These are phyloP conservation scores for Sussaba pulchella DNA, from an alignment of 2,888 invertebrate species.

Conservation along the genomic window DNA sequence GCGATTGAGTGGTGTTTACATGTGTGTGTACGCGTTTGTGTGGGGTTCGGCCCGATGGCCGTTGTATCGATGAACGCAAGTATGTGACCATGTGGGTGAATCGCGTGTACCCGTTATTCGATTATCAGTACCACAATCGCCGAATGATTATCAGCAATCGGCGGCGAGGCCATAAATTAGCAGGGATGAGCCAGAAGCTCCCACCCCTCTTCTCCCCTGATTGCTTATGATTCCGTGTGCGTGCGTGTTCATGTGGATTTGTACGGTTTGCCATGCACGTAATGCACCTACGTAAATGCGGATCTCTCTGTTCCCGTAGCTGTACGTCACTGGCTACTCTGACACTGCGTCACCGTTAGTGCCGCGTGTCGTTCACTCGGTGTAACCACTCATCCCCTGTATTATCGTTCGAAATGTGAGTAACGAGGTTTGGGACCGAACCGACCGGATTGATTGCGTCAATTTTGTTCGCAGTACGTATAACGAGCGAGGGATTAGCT, in stretches of 20 bases:
- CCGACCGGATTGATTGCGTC: slow-evolving; percentile 19
- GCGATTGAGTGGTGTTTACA: slow-evolving; percentile 57
- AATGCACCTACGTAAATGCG: not conserved
- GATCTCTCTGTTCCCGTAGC: not conserved
- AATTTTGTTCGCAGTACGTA: slow-evolving; percentile 17
- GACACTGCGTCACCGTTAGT: slow-evolving; percentile 3
- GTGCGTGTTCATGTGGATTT: not conserved
- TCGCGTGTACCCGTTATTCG: slow-evolving; percentile 71
- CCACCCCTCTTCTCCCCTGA: not conserved
- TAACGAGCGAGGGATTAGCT: slow-evolving; percentile 19
- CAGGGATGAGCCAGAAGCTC: slow-evolving; percentile 46
- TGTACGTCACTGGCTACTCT: not conserved
- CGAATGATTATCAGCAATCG: slow-evolving; percentile 77
- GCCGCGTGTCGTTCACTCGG: not conserved
- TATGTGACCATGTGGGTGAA: slow-evolving; percentile 68
- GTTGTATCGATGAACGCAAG: slow-evolving; percentile 56
- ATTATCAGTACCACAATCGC: slow-evolving; percentile 76
- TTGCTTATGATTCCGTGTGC: too few relatives aligned
- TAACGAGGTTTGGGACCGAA: slow-evolving; percentile 7
- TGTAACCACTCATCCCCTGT: slow-evolving; percentile 18
- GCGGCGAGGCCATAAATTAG: slow-evolving; percentile 72
- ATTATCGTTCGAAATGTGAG: slow-evolving; percentile 28
- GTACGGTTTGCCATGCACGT: not conserved
- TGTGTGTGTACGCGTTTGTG: too few relatives aligned
- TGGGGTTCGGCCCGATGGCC: slow-evolving; percentile 42